Percentiles rank a stretch among this genome's conserved stretches.
phyloP scores from a whole-genome alignment of 2,888 invertebrate species.

The Microctonus brassicae region DNA sequence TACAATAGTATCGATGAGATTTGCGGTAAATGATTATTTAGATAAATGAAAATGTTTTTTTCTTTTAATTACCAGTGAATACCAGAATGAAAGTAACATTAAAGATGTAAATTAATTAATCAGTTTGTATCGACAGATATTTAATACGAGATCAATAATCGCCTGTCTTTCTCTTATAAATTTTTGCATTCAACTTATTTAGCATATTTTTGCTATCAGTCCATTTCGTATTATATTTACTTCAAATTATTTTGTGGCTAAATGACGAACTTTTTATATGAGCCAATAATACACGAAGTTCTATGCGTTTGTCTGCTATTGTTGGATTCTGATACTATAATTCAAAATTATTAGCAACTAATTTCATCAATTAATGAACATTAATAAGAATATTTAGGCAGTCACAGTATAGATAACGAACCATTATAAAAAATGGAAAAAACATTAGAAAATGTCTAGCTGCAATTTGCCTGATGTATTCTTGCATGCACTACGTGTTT shows the following conservation, averaged over 20 bases:
- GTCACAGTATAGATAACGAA: background rate
- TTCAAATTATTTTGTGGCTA: conserved; percentile 36
- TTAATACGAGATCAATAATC: background rate
- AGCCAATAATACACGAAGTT: conserved; percentile 26
- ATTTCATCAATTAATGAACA: too few relatives aligned
- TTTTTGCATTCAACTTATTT: background rate
- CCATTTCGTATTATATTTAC: conserved; percentile 14
- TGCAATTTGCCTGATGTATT: conserved; percentile 32
- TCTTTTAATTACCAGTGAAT: background rate
- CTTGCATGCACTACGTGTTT: conserved; percentile 42
- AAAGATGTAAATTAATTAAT: background rate
- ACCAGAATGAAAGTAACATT: background rate
- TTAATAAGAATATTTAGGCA: too few relatives aligned
- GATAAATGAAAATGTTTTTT: background rate
- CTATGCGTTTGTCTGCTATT: background rate
- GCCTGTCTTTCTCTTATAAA: background rate
- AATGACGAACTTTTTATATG: conserved; percentile 44
- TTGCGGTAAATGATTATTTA: too few relatives aligned
- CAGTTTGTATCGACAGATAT: conserved; percentile 6
- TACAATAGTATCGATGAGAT: background rate
- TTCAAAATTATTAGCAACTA: background rate
- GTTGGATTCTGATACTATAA: background rate
- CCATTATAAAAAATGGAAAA: background rate
- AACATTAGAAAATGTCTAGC: background rate
- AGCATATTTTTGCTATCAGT: background rate